These are phyloP conservation scores for Pachyrhynchus sulphureomaculatus DNA, from an alignment of 1,140 invertebrate genomes.

Conservation along the genomic window DNA sequence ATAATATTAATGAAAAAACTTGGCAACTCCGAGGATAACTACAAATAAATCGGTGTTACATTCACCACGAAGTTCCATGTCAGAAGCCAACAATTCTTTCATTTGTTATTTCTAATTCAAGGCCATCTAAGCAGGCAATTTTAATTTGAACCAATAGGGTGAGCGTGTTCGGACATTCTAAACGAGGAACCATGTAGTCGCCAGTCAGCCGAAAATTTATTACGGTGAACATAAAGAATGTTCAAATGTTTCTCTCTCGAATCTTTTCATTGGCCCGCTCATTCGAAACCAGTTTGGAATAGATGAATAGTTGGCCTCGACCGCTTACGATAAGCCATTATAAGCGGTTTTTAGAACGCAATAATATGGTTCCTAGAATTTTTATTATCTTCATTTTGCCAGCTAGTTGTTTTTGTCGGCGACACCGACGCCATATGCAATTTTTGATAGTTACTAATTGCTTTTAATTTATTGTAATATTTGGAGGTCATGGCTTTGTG, in stretches of 20 bases:
- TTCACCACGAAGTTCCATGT: too few species aligned
- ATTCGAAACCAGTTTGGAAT: conserved; percentile 27
- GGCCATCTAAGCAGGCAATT: conserved; percentile 29
- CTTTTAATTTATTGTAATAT: too few species aligned
- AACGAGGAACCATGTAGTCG: too few species aligned
- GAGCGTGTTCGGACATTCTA: too few species aligned
- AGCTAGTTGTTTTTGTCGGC: background rate
- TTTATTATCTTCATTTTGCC: background rate
- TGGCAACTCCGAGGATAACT: too few species aligned
- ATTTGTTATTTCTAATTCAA: conserved; percentile 33
- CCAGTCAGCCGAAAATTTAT: conserved; percentile 5
- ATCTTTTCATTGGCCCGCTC: conserved; percentile 20
- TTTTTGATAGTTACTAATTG: too few species aligned
- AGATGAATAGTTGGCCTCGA: conserved; percentile 25
- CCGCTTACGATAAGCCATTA: conserved; percentile 11
- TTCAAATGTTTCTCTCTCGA: conserved; percentile 1
- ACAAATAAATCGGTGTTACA: too few species aligned
- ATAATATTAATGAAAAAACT: too few species aligned
- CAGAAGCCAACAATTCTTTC: conserved; percentile 16
- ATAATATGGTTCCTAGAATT: conserved; percentile 14
- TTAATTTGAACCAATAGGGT: conserved; percentile 13
- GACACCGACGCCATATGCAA: too few species aligned
- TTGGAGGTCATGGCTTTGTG: too few species aligned
- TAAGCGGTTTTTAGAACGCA: background rate
- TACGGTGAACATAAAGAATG: background rate